These are phyloP conservation scores for Xylophagus ater DNA, from an alignment of 2,888 invertebrate genomes.

Conservation along the genomic window DNA sequence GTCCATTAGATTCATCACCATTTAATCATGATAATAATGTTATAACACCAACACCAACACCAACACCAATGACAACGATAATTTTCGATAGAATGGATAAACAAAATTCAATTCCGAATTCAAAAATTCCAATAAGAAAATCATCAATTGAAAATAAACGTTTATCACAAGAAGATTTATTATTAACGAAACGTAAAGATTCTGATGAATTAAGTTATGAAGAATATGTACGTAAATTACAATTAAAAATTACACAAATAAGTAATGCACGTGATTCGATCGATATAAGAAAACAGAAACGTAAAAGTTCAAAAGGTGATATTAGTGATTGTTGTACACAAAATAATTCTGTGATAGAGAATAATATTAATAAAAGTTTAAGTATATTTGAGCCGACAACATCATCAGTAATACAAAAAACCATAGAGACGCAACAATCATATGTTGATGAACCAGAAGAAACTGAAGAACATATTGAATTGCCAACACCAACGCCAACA, in stretches of 20 bases:
- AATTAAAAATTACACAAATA: conserved; percentile 57
- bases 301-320: conserved; percentile 42
- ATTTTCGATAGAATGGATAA: conserved; percentile 23
- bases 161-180: conserved; percentile 21
- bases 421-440: conserved; percentile 23
- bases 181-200: conserved; percentile 24
- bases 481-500: no score
- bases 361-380: conserved; percentile 18
- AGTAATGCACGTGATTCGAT: conserved; percentile 58
- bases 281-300: conserved; percentile 47
- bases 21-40: conserved; percentile 26
- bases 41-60: conserved; percentile 16
- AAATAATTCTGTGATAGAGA: conserved; percentile 32
- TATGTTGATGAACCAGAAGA: conserved; percentile 30
- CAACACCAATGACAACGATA: conserved; percentile 25
- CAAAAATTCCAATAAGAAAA: conserved; percentile 14
- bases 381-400: conserved; percentile 14
- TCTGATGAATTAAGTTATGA: conserved; percentile 41
- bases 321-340: conserved; percentile 11
- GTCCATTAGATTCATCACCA: conserved; percentile 39
- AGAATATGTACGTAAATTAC: conserved; percentile 53
- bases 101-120: conserved; percentile 10
- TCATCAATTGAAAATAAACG: conserved; percentile 13
- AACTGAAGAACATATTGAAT: no score
- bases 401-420: conserved; percentile 26